phyloP scores from a whole-genome alignment of 2,113 vertebrate species.

The Tricholaema leucomelas region DNA sequence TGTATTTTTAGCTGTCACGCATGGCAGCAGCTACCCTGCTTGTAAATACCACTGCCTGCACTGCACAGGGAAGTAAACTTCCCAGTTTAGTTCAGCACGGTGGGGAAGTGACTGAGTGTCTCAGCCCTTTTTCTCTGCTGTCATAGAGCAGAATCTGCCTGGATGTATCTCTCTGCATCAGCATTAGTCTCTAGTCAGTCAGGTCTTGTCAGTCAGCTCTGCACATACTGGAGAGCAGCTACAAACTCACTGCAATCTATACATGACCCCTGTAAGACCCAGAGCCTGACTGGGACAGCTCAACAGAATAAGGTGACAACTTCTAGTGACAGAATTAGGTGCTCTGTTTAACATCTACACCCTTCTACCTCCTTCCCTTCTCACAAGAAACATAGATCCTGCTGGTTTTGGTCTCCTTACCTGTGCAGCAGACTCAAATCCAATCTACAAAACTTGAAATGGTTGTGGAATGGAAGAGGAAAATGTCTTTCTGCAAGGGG shows the following conservation, averaged over 20 bases:
- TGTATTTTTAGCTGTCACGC: conserved; percentile 68
- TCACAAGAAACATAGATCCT: neutral
- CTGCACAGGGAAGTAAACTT: neutral
- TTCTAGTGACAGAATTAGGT: neutral
- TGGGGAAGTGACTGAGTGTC: neutral
- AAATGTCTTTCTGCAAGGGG: neutral
- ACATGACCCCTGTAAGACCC: neutral
- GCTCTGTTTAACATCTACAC: neutral
- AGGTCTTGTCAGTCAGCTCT: neutral
- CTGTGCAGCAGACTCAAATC: neutral
- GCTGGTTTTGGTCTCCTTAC: neutral
- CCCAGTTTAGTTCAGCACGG: neutral
- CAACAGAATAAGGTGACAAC: neutral
- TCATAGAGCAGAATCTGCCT: neutral
- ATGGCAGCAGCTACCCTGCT: conserved; percentile 41
- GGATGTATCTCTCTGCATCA: neutral
- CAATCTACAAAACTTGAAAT: neutral
- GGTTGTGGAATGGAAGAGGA: neutral
- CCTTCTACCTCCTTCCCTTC: neutral
- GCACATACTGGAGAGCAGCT: neutral
- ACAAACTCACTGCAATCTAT: neutral
- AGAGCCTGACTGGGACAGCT: neutral
- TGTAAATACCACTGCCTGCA: conserved; percentile 51
- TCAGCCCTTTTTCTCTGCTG: neutral
- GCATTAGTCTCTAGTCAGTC: neutral